Base-by-base conservation (phyloP, 2,888 invertebrate genomes). In the Dorcus hopei region DNA sequence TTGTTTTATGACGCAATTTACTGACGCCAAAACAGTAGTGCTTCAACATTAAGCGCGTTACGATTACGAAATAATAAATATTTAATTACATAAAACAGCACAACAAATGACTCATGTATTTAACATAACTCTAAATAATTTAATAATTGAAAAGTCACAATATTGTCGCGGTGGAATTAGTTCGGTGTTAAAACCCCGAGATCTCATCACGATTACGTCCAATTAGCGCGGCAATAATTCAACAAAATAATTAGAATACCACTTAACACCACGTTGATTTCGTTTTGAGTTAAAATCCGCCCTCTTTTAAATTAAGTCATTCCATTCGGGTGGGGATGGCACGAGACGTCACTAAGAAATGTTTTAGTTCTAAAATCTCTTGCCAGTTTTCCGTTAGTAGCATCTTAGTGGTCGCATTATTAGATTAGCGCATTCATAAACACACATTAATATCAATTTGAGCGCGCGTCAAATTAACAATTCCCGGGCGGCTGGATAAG, bases 381-480 rank as follows among this genome's bases (percentile, higher is more conserved):
- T 65, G 70, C 70, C 70, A 72, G 74, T 71, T 72, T 73, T 68
- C 69, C 68, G 70, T 71, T 67, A 68, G 67, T 66, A 63, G 65
- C 65, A 69, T 70, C 69, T 67, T 68, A 66, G 71, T 65, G 66
- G 64, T 64, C 69, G 66, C 67, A 68, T 74, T 73, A 74, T 74
- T 73, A 72, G 68, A 74, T 74, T 74, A 74, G 60, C 68, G 64
- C 62, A 64, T 65, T 61, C 66, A 69, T 74, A 76, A 77, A 76
- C 74, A 74, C 65, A 69, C 75, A 76, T 76, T 75, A 75, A 76
- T 76, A 72, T 74, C 69, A 74, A 75, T 75, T 74, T 73, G 59
- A 66, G 60, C 23, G 50, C 45, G 63, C 63, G 69, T 68, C 71
- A 65, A 70, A 72, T 69, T 68, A 66, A 62, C 65, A 66, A 65